Evolutionary conservation across 2,797 vertebrate species (phyloP).

Genomic region (Myotis planiceps): DNA sequence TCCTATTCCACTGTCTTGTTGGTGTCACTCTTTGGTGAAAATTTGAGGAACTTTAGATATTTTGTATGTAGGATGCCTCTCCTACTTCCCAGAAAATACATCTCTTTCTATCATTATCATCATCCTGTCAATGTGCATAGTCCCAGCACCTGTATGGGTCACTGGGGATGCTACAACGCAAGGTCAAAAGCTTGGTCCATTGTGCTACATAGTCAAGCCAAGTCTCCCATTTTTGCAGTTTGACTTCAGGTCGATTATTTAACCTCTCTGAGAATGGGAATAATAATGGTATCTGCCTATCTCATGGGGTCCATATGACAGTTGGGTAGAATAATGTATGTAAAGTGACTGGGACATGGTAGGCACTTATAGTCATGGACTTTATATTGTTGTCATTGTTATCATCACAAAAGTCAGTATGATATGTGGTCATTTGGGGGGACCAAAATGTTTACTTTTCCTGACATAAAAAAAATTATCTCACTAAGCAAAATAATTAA

Average conservation of each 20-base stretch:
- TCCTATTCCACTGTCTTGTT: not conserved
- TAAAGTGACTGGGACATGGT: not conserved
- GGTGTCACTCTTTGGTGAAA: not conserved
- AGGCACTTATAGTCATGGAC: not conserved
- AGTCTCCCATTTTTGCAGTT: not conserved
- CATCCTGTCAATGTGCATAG: not conserved
- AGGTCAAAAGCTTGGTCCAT: not conserved
- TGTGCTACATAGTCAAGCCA: not conserved
- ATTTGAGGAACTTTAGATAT: not conserved
- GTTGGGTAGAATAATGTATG: not conserved
- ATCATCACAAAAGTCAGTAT: not conserved
- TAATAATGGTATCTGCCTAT: not conserved
- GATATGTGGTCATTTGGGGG: not conserved
- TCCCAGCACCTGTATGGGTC: not conserved
- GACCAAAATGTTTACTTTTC: not conserved
- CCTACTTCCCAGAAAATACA: not conserved
- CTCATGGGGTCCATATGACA: not conserved
- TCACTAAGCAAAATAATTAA: constrained; percentile 12
- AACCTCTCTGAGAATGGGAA: not conserved
- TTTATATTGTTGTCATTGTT: not conserved
- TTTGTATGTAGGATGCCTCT: not conserved
- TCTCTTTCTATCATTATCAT: not conserved
- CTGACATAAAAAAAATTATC: not conserved
- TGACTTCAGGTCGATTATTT: not conserved
- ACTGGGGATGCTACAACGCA: not conserved